Percentiles rank a stretch among this genome's conserved stretches.
Conservation (phyloP, 1,140 invertebrate genomes). For the Apis dorsata region DNA sequence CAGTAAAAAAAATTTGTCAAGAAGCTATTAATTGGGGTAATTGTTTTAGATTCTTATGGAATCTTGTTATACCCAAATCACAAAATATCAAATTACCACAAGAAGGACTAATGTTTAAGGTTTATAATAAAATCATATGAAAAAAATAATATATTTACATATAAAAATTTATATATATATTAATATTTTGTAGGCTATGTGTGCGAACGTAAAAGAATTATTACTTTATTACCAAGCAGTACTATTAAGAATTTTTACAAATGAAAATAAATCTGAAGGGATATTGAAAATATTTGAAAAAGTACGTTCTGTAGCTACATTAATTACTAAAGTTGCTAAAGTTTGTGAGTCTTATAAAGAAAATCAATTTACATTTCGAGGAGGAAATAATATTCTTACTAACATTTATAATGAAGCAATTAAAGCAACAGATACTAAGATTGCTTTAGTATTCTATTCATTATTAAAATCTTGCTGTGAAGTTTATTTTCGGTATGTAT, state of each 20-base stretch:
- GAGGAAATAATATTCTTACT: slow-evolving; percentile 81
- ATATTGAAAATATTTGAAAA: slow-evolving; percentile 79
- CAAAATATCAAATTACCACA: slow-evolving; percentile 63
- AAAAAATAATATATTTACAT: background rate
- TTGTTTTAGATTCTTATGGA: slow-evolving; percentile 70
- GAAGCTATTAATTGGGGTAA: slow-evolving; percentile 74
- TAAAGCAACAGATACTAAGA: slow-evolving; percentile 79
- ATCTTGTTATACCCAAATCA: slow-evolving; percentile 61
- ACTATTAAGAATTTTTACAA: slow-evolving; percentile 78
- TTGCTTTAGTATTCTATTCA: slow-evolving; percentile 81
- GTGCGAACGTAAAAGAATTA: slow-evolving; percentile 81
- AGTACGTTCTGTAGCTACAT: slow-evolving; percentile 78
- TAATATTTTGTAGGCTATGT: slow-evolving; percentile 76
- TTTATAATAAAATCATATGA: slow-evolving; percentile 24
- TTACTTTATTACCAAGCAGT: slow-evolving; percentile 81
- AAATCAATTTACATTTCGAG: slow-evolving; percentile 71
- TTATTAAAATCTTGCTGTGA: slow-evolving; percentile 82
- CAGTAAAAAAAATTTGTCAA: slow-evolving; percentile 65
- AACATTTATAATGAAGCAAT: slow-evolving; percentile 83
- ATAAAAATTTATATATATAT: background rate
- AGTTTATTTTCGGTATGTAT: slow-evolving; percentile 82
- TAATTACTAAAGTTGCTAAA: slow-evolving; percentile 81
- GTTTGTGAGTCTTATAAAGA: slow-evolving; percentile 80
- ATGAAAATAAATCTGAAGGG: slow-evolving; percentile 74
- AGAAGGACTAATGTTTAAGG: slow-evolving; percentile 76